Conservation (phyloP, 2,113 vertebrate genomes). For the Regulus satrapa region DNA sequence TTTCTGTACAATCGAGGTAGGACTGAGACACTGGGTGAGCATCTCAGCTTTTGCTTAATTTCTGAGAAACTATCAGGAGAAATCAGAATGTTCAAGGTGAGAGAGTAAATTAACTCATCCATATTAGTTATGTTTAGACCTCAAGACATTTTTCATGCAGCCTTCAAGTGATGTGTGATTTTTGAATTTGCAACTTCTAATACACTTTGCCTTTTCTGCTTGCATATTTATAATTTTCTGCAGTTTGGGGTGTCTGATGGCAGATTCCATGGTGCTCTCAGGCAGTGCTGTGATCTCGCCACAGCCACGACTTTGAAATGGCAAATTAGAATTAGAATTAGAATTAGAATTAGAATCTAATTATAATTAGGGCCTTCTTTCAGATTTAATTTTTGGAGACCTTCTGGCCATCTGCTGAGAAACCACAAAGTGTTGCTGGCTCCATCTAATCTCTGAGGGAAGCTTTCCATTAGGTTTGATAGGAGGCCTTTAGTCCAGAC, state of each 20-base stretch:
- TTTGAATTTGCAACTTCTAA: neutral
- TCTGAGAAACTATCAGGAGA: neutral
- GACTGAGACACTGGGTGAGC: neutral
- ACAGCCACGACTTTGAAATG: neutral
- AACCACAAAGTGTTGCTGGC: neutral
- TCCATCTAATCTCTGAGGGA: neutral
- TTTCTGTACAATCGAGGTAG: neutral
- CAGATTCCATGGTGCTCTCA: accelerated
- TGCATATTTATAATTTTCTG: neutral
- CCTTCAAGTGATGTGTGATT: accelerated
- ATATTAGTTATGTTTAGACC: neutral
- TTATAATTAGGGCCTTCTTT: neutral
- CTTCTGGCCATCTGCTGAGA: neutral
- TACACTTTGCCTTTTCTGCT: neutral
- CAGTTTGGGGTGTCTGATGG: accelerated
- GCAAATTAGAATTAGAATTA: no score
- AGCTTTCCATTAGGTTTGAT: neutral
- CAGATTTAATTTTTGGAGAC: neutral
- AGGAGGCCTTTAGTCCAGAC: neutral
- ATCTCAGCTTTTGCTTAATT: neutral
- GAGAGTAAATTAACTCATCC: neutral
- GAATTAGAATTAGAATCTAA: no score
- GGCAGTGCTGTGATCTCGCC: neutral
- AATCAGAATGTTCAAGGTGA: neutral
- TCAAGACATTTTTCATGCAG: neutral